Evolutionary conservation across 2,888 invertebrate genomes (phyloP), one percentile per base, ranked within the genome.

Genomic region (Germaria angustata): DNA sequence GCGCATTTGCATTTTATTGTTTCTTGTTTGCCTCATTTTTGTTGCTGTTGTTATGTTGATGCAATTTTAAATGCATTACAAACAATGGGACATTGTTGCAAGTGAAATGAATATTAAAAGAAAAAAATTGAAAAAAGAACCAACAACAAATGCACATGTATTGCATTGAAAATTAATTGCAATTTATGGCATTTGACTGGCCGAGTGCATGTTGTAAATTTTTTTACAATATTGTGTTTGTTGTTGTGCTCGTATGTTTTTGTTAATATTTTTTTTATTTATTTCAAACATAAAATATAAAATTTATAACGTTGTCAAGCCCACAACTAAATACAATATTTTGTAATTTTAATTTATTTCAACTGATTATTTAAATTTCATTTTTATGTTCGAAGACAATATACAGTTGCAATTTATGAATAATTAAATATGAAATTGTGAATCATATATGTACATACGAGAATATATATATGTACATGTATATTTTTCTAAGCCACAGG

Each of bases 271-370:
- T 73, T 73, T 78, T 24, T 34, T 73, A 69, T 78, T 75, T 53
- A 81, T 78, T 68, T 65, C 73, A 65, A 69, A 55, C 69, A 78
- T 78, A 75, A 81, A 78, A 78, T 78, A n/a, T 15, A 65, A 9
- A 78, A 81, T 81, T 81, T 81, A 81, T 78, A 65, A 65, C 57
- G 63, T 44, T 72, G 72, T 79, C 79, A 79, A 78, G 65, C 71
- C 78, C 65, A 78, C 71, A 49, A 71, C 55, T 34, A 65, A 36
- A 59, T 24, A 9, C 7, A 24, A 36, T 59, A n/a, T 17, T 77
- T 57, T 24, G n/a, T 24, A 34, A 32, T 57, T 28, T 69, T 41
- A 39, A 44, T 24, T 36, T 20, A 51, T 72, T 68, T 55, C 36
- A 44, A 17, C 13, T 41, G 44, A 44, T 61, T 41, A 61, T 61